phyloP scores from a whole-genome alignment of 2,888 invertebrate genomes.

The Aelia acuminata region DNA sequence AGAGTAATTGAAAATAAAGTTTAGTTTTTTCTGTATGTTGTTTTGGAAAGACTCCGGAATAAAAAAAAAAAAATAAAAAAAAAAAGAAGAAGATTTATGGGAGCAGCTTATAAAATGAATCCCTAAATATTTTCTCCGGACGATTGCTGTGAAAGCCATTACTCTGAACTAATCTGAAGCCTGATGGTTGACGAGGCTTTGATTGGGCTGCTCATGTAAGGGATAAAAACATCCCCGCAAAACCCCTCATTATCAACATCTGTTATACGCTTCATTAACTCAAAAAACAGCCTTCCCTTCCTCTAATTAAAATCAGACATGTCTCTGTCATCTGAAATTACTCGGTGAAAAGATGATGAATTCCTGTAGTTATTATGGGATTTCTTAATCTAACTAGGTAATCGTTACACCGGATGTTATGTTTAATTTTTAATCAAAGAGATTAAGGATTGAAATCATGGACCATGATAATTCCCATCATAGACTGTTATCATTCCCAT shows the following conservation, averaged over 20 bases:
- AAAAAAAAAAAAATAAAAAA: too few species aligned
- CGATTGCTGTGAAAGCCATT: background rate
- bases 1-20: too few species aligned
- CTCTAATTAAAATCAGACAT: constrained; percentile 16
- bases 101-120: background rate
- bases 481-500: too few species aligned
- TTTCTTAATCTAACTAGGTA: constrained; percentile 12
- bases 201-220: constrained; percentile 5
- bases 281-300: background rate
- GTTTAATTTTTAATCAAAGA: too few species aligned
- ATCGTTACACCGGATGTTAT: too few species aligned
- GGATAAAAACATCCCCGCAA: constrained; percentile 6
- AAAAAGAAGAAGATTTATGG: background rate
- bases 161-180: background rate
- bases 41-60: too few species aligned
- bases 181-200: constrained; percentile 25
- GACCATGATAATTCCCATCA: too few species aligned
- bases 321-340: background rate
- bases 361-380: background rate
- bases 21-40: too few species aligned
- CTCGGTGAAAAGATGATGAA: background rate
- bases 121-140: background rate
- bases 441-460: too few species aligned
- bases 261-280: constrained; percentile 39
- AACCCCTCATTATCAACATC: constrained; percentile 39